phyloP scores from a whole-genome alignment of 2,797 vertebrate genomes.

The Lates japonicus region DNA sequence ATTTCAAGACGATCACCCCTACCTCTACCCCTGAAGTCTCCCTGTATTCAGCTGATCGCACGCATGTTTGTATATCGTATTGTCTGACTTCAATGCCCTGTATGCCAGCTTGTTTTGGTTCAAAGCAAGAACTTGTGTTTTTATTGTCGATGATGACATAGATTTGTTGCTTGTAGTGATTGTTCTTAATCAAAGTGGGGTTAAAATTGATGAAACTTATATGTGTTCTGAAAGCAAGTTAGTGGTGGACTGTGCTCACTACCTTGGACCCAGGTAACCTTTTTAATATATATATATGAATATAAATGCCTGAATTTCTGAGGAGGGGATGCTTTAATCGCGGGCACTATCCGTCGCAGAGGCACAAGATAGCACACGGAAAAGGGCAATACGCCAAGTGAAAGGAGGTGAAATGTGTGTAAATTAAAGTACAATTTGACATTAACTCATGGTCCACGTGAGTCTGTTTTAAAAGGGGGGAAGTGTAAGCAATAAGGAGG shows the following conservation, averaged over 20 bases:
- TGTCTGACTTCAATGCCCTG: slow-evolving; percentile 81
- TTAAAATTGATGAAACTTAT: slow-evolving; percentile 79
- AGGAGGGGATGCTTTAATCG: slow-evolving; percentile 57
- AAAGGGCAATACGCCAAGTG: slow-evolving; percentile 40
- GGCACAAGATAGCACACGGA: slow-evolving; percentile 37
- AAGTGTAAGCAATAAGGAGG: slow-evolving; percentile 57
- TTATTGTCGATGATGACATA: slow-evolving; percentile 81
- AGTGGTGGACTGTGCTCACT: slow-evolving; percentile 78
- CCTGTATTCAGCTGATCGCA: slow-evolving; percentile 73
- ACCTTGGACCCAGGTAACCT: slow-evolving; percentile 68
- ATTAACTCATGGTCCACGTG: slow-evolving; percentile 31
- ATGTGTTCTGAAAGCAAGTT: slow-evolving; percentile 79
- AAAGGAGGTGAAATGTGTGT: slow-evolving; percentile 33
- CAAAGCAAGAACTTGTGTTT: slow-evolving; percentile 80
- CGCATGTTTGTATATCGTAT: slow-evolving; percentile 85
- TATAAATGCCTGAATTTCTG: slow-evolving; percentile 52
- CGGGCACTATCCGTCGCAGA: slow-evolving; percentile 54
- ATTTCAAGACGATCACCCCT: slow-evolving; percentile 32
- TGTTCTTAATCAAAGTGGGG: slow-evolving; percentile 83
- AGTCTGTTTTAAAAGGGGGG: slow-evolving; percentile 35
- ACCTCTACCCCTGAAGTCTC: slow-evolving; percentile 30
- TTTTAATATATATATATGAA: slow-evolving; percentile 31
- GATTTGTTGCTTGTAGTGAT: slow-evolving; percentile 84
- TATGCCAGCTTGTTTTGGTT: slow-evolving; percentile 82
- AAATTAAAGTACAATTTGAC: slow-evolving; percentile 37